A percentile compares a stretch with the other conserved stretches of the same genome.
phyloP scores from a whole-genome alignment of 1,140 invertebrate genomes.

The Steinernema feltiae region DNA sequence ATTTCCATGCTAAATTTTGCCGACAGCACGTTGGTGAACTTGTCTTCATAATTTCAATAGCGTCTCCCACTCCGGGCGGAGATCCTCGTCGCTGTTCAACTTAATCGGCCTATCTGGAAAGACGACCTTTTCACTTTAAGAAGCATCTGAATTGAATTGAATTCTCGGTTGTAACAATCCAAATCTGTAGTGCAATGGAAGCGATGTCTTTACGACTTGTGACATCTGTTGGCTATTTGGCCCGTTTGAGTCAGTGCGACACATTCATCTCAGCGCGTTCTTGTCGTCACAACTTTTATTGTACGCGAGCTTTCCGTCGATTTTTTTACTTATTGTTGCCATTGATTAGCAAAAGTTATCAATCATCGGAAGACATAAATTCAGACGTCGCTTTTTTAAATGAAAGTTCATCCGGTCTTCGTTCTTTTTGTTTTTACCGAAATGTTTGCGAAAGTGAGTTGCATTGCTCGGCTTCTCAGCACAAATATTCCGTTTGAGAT shows the following conservation, averaged over 20 bases:
- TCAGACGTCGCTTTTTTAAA: not conserved
- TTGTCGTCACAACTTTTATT: not conserved
- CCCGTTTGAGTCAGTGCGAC: not conserved
- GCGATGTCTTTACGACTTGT: conserved; percentile 6
- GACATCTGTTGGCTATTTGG: conserved; percentile 11
- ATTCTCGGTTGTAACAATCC: not conserved
- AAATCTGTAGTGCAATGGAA: not conserved
- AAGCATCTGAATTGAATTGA: too few species aligned
- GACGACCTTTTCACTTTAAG: too few species aligned
- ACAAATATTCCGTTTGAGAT: conserved; percentile 22
- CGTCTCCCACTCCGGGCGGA: too few species aligned
- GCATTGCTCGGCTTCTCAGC: conserved; percentile 16
- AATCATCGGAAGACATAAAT: not conserved
- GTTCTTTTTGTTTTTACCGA: conserved; percentile 3
- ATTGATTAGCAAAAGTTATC: not conserved
- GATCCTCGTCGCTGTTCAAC: too few species aligned
- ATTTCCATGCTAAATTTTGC: too few species aligned
- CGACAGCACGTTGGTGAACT: too few species aligned
- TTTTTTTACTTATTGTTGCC: not conserved
- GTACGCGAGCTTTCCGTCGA: not conserved
- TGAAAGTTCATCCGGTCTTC: not conserved
- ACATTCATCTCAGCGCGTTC: not conserved
- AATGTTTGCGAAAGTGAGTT: conserved; percentile 1
- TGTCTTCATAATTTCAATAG: too few species aligned
- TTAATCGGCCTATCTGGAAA: too few species aligned